Evolutionary conservation across 2,888 invertebrate genomes (phyloP).

Genomic region (Melinaea marsaeus): DNA sequence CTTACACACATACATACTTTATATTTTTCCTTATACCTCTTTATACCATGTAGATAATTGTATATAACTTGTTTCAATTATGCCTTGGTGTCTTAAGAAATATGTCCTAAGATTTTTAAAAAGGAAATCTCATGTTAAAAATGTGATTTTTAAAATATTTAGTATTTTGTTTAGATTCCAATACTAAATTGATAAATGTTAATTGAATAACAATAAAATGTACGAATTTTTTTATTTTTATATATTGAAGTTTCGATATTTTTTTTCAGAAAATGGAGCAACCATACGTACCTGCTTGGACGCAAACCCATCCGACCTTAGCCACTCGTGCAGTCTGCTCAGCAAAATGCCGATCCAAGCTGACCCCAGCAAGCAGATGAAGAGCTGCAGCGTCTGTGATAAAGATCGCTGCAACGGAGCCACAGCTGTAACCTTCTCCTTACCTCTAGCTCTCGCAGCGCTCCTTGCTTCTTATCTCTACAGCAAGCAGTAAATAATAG

Average conservation of each 20-base stretch:
- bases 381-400: constrained; percentile 67
- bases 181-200: too few species aligned
- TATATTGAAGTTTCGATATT: constrained; percentile 3
- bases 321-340: constrained; percentile 53
- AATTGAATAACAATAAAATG: too few species aligned
- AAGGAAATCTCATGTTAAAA: too few species aligned
- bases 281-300: constrained; percentile 64
- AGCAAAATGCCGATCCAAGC: constrained; percentile 32
- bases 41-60: background rate
- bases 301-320: constrained; percentile 52
- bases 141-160: too few species aligned
- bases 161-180: too few species aligned
- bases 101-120: too few species aligned
- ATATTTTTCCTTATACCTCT: background rate
- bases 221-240: background rate
- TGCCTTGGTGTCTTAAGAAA: too few species aligned
- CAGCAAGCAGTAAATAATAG: constrained; percentile 56
- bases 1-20: background rate
- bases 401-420: constrained; percentile 76
- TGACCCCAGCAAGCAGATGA: constrained; percentile 45
- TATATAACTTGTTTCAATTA: too few species aligned
- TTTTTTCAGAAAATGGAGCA: constrained; percentile 54
- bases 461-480: constrained; percentile 54
- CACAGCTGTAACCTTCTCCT: constrained; percentile 52
- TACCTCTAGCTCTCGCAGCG: constrained; percentile 56